Base-by-base conservation (phyloP, 2,113 vertebrate species). In the Ammodytes dubius region DNA sequence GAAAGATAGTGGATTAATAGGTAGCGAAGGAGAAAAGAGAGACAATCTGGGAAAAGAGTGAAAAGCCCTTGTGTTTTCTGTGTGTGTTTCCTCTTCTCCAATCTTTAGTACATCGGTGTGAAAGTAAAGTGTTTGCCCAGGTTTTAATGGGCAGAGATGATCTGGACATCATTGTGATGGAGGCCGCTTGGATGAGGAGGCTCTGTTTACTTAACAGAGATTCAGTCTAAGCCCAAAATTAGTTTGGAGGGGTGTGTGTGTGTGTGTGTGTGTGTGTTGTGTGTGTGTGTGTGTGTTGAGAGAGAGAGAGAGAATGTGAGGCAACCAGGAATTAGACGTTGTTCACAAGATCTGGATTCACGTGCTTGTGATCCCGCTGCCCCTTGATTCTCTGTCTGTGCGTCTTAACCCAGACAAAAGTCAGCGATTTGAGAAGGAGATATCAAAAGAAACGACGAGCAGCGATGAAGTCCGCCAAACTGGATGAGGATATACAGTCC, bases 81-180 rank as follows among this genome's bases (percentile, higher is more conserved):
- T 94, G 94, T 89, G 93, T 94, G 86, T 70, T 83, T 76, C 82
- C 82, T 82, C 73, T 81, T 52, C 78, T 93, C 82, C 90, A 93
- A 92, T 95, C 96, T 96, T 94, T 93, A 87, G 91, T 94, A 96
- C 96, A 93, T 95, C 94, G 95, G 94, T 94, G 94, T 92, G 67
- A 95, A 27, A 96, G 96, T 96, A 96, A 96, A 96, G 96, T 99
- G 97, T 98, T 97, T 98, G 96, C 95, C 92, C 92, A 96, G 96
- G 96, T 97, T 97, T 99, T 99, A 99, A 98, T 99, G 97, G 97
- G 95, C 93, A 95, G 95, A 95, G 97, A 97, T 98, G 96, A 97
- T 96, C 95, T 95, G 91, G 87, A 92, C 95, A 97, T 98, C 97
- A 97, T 97, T 95, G 96, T 90, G 92, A 94, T 74, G 87, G 79